Base-by-base conservation (phyloP, 2,888 invertebrate species). In the Incurvaria masculella region DNA sequence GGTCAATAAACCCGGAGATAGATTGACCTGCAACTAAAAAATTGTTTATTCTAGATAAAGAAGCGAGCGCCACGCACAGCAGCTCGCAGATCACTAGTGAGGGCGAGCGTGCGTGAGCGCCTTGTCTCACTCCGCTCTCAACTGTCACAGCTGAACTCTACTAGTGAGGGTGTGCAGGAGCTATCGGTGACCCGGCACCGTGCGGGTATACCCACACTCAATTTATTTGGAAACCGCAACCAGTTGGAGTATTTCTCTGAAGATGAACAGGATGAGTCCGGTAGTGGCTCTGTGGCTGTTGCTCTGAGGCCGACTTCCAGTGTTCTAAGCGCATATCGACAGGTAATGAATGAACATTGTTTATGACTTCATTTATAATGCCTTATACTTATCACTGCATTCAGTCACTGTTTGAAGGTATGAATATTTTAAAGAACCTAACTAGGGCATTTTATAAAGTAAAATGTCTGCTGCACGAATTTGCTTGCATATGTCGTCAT, bases 161-260 rank as follows among this genome's bases (percentile, higher is more conserved):
- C 54, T 10, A 19, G 51, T 23, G 38, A 49, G 11, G 52, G 46
- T 23, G 53, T 42, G 42, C 57, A 51, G 18, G 53, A 53, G 33
- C 57, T 61, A 47, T 17, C 46, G 47, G 44, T 59, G 53, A 10
- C 42, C 48, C 58, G 66, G 10, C 57, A 53, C 20, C 57, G 61
- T 40, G 66, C 65, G 47, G 66, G 63, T 49, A 55, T 65, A 41
- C 64, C 67, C 5, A 44, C 67, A 27, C 66, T 74, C 45, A 79
- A 83, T 54, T 66, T 92, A 26, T 87, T 89, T 61, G 91, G 90
- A 10, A 69, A 75, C 54, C 72, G 79, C 44, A 80, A 89, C 59
- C 82, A 86, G 52, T 72, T 94, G 46, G 87, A 90, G 54, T 89
- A 86, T 64, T 87, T 87, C 65, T 73, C 79, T 1, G 83, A 81